phyloP scores from a whole-genome alignment of 2,797 vertebrate species.

The Molossus alvarezi region DNA sequence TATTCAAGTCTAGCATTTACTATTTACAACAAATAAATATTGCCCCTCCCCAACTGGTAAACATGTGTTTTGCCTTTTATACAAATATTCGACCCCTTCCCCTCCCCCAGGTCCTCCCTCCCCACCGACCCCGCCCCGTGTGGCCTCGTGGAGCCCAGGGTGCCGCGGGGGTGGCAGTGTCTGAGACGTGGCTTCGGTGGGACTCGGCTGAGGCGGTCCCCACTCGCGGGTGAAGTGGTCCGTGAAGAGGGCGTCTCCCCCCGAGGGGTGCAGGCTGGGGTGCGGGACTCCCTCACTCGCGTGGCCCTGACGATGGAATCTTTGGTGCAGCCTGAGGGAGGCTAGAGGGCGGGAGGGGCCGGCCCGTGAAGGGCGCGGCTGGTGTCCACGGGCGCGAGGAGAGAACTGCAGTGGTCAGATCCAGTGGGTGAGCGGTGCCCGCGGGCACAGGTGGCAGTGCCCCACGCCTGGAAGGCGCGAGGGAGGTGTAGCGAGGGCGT shows the following conservation, averaged over 20 bases:
- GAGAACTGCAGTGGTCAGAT: constrained; percentile 74
- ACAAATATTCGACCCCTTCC: constrained; percentile 81
- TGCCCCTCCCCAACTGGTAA: constrained; percentile 86
- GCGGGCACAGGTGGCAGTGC: constrained; percentile 73
- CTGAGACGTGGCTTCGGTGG: neutral
- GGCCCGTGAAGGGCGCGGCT: neutral
- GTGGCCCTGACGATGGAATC: constrained; percentile 87
- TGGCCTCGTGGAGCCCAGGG: constrained; percentile 76
- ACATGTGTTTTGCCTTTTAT: constrained; percentile 85
- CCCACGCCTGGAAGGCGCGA: constrained; percentile 47
- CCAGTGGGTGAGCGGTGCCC: neutral
- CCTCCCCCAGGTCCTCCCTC: constrained; percentile 12
- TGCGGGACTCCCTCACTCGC: neutral
- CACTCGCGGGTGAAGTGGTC: neutral
- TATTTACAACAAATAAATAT: constrained; percentile 95
- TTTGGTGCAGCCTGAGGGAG: constrained; percentile 91
- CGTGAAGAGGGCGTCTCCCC: constrained; percentile 78
- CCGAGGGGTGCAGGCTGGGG: constrained; percentile 43
- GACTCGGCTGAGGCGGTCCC: neutral
- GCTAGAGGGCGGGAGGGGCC: constrained; percentile 49
- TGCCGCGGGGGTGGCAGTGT: constrained; percentile 58
- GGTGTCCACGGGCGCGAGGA: constrained; percentile 48
- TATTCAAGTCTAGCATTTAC: constrained; percentile 90
- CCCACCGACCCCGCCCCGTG: neutral
- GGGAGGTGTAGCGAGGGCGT: neutral